phyloP scores from a whole-genome alignment of 2,888 invertebrate species.

The Aethes cnicana region DNA sequence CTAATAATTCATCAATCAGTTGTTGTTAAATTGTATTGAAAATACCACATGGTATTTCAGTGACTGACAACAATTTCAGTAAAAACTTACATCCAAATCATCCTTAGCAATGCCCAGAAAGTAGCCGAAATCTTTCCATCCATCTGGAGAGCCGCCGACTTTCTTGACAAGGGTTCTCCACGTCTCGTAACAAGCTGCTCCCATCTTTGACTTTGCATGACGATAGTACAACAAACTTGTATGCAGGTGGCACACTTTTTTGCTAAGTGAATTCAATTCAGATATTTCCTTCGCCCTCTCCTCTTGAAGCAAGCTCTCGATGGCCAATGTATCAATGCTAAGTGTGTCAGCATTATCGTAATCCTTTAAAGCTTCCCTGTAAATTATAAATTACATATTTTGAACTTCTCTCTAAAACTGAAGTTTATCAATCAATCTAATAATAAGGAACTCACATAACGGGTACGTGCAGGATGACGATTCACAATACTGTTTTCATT shows the following conservation, averaged over 20 bases:
- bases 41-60: too few relatives aligned
- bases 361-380: slow-evolving; percentile 57
- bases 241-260: slow-evolving; percentile 67
- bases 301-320: slow-evolving; percentile 60
- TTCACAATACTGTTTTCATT: slow-evolving; percentile 3
- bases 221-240: slow-evolving; percentile 69
- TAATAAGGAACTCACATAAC: slow-evolving; percentile 20
- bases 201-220: slow-evolving; percentile 62
- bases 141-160: slow-evolving; percentile 66
- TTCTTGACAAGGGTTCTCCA: slow-evolving; percentile 67
- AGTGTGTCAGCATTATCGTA: slow-evolving; percentile 61
- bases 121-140: slow-evolving; percentile 69
- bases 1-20: too few relatives aligned
- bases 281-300: slow-evolving; percentile 63
- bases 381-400: slow-evolving; percentile 33
- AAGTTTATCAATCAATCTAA: too few relatives aligned
- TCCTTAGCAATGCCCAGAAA: slow-evolving; percentile 58
- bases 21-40: too few relatives aligned
- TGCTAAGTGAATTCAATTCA: slow-evolving; percentile 58
- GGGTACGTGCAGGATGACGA: not conserved
- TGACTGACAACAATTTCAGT: too few relatives aligned
- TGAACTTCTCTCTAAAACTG: not conserved
- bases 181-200: slow-evolving; percentile 63
- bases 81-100: slow-evolving; percentile 67
- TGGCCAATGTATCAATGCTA: slow-evolving; percentile 65